Percentiles rank a stretch among this genome's conserved stretches.
Evolutionary conservation across 2,113 vertebrate genomes (phyloP).

Genomic region (Arenaria interpres): DNA sequence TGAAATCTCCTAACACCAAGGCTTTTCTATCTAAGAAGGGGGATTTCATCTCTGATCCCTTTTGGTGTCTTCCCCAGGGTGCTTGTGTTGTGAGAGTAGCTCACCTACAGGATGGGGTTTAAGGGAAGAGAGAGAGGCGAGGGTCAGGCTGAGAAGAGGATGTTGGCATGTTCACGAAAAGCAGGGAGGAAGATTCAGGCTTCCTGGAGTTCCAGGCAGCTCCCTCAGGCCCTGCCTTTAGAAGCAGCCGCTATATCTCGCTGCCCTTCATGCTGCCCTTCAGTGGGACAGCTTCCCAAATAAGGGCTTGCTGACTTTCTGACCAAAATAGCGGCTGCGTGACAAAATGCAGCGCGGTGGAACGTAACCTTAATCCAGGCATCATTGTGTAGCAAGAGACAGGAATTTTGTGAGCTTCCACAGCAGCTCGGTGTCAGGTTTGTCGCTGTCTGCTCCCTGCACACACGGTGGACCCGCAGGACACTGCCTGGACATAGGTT

Average conservation of each 20-base stretch:
- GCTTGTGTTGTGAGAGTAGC: background rate
- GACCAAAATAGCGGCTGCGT: slow-evolving; percentile 70
- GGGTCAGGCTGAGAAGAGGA: background rate
- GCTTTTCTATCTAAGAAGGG: background rate
- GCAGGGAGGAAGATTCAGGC: background rate
- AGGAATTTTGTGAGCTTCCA: background rate
- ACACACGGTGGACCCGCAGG: background rate
- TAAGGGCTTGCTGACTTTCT: slow-evolving; percentile 59
- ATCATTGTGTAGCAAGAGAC: slow-evolving; percentile 54
- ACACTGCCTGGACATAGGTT: fast-evolving
- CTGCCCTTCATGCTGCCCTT: slow-evolving; percentile 66
- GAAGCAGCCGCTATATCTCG: background rate
- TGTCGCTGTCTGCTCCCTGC: background rate
- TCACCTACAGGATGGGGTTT: background rate
- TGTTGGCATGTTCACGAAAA: background rate
- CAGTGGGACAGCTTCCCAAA: slow-evolving; percentile 66
- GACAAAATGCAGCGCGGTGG: slow-evolving; percentile 60
- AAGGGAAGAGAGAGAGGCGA: background rate
- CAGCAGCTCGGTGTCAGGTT: slow-evolving; percentile 42
- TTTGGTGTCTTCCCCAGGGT: background rate
- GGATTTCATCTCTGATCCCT: background rate
- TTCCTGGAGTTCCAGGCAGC: background rate
- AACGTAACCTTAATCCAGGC: slow-evolving; percentile 63
- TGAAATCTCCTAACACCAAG: background rate
- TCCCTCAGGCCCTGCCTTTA: background rate